Evolutionary conservation across 1,140 invertebrate species (phyloP), one percentile per base, ranked within the genome.

Genomic region (Riptortus pedestris): DNA sequence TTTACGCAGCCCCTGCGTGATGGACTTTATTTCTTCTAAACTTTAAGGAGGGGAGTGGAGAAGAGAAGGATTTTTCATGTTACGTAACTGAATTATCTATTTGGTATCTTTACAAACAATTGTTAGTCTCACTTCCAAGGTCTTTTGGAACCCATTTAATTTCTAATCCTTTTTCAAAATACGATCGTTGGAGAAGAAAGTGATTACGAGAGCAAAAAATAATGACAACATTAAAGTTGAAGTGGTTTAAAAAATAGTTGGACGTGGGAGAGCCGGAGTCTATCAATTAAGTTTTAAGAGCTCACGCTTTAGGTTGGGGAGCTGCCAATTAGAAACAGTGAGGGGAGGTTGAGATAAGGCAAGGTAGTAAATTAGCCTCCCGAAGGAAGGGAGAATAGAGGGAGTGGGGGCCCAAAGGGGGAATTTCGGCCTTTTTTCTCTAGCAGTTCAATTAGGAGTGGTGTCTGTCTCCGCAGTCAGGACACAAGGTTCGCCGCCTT

Each of bases 271-370:
- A 55, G 51, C 31, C 51, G 24, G 51, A 7, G 51, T 24, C 51
- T 55, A 55, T 55, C 51, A 55, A 55, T 55, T 55, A 55, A 55
- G 51, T 55, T 55, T 55, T 55, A 55, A 55, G 51, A 55, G 51
- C 18, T 55, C 51, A 55, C 51, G 51, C 51, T 55, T 24, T 55
- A 18, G 51, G 24, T 12, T 24, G 20, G 51, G 4, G 51, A 4
- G 18, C 51, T 55, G 51, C 51, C 51, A 55, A 55, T 55, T 55
- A 55, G 51, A 2, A 20, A 24, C 51, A 14, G 31, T 14, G 31
- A 38, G 31, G 31, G 31, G 31, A 38, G 31, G 20, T 24, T 24
- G 18, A 24, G 51, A 55, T 55, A 55, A 55, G 24, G 51, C 51
- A 14, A 24, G 51, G 51, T 24, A 24, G 51, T 55, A 55, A 55